Conservation (phyloP, 2,888 invertebrate species). For the Esperia sulphurella region DNA sequence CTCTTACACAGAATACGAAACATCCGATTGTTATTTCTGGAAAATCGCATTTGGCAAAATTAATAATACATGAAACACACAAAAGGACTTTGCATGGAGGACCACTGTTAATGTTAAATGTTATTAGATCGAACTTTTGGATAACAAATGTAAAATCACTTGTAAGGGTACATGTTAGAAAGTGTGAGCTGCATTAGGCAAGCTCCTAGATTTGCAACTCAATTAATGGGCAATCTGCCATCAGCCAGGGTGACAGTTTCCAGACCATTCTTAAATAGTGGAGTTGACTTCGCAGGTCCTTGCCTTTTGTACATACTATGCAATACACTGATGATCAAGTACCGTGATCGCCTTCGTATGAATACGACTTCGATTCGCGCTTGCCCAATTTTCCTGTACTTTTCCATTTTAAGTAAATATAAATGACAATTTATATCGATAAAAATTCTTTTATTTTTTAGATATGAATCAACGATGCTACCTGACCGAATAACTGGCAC, state of each 20-base stretch:
- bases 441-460: too few relatives aligned
- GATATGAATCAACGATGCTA: too few relatives aligned
- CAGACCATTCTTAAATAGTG: slow-evolving; percentile 1
- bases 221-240: slow-evolving; percentile 11
- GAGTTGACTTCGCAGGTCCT: slow-evolving; percentile 8
- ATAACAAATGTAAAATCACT: slow-evolving; percentile 8
- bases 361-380: too few relatives aligned
- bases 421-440: too few relatives aligned
- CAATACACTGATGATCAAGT: too few relatives aligned
- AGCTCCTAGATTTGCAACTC: background rate
- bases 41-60: slow-evolving; percentile 7
- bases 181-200: slow-evolving; percentile 7
- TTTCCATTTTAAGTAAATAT: too few relatives aligned
- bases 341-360: too few relatives aligned
- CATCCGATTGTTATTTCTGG: slow-evolving; percentile 15
- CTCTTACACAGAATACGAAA: slow-evolving; percentile 3
- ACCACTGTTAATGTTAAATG: slow-evolving; percentile 13
- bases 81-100: slow-evolving; percentile 20
- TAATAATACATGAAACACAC: slow-evolving; percentile 15
- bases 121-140: slow-evolving; percentile 12
- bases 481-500: too few relatives aligned
- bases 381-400: too few relatives aligned
- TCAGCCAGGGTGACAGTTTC: background rate
- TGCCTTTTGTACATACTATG: too few relatives aligned
- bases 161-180: slow-evolving; percentile 1